Base-by-base conservation (phyloP, 2,113 vertebrate genomes). In the Ahaetulla prasina region DNA sequence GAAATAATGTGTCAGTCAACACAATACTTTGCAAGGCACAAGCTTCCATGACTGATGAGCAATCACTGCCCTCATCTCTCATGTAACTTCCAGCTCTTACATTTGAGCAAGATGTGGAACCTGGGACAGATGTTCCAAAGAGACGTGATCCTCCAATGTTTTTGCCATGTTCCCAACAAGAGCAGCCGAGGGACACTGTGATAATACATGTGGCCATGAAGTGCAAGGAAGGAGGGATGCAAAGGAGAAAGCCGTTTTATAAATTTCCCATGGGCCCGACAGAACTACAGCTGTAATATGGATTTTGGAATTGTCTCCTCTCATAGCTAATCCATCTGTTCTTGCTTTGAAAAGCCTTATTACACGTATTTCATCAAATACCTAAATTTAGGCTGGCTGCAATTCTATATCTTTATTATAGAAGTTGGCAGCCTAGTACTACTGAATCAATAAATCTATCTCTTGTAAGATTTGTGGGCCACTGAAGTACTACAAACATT, bases 1-100 rank as follows among this genome's bases (percentile, higher is more conserved):
- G 96, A 98, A 98, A 98, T 97, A 96, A 97, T 95, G 96, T 98
- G 98, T 98, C 98, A 98, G 94, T 98, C 98, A 98, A 96, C 97
- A 85, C 93, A 95, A 96, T n/a, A 96, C 92, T 94, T 96, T 94
- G 94, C 50, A 96, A 57, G 93, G 93, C 89, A 92, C 84, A 95
- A 96, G 93, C 95, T 94, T 97, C 93, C 92, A 96, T 89, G 95
- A 94, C 50, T 93, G 63, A 95, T 92, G 68, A 93, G 89, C 43
- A 94, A 90, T 68, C 85, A 91, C 85, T 35, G 89, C 92, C 97
- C 92, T 94, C 91, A 92, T 90, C 94, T 92, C 85, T 95, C 95
- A 94, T 95, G 39, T 91, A 91, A 87, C 90, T 95, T 95, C 43
- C 53, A 84, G 30, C 2, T 6, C 43, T 94, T 95, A 88, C 68